phyloP scores from a whole-genome alignment of 1,140 invertebrate species.

The Temnothorax curvispinosus region DNA sequence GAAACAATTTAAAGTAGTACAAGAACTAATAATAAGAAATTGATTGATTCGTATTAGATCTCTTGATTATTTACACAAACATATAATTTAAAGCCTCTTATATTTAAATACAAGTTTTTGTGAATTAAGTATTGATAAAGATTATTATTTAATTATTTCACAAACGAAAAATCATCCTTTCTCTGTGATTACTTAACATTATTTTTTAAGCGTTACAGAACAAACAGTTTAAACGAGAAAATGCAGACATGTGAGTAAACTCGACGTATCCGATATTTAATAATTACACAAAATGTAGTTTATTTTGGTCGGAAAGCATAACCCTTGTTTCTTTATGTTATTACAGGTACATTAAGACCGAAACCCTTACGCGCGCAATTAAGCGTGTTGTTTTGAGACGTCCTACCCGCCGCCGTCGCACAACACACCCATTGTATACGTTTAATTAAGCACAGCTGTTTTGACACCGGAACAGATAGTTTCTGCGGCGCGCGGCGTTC shows the following conservation, averaged over 20 bases:
- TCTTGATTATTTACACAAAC: neutral
- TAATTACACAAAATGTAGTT: neutral
- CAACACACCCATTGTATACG: conserved; percentile 72
- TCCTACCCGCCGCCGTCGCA: conserved; percentile 9
- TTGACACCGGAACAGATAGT: conserved; percentile 81
- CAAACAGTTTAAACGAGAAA: neutral
- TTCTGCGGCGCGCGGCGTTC: conserved; percentile 76
- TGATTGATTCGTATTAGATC: neutral
- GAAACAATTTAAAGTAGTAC: neutral
- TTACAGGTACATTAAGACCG: conserved; percentile 43
- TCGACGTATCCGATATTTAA: neutral
- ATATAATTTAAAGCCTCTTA: neutral
- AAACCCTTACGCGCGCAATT: conserved; percentile 50
- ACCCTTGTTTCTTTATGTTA: conserved; percentile 29
- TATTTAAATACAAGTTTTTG: neutral
- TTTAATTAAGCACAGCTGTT: conserved; percentile 84
- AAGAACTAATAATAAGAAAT: neutral
- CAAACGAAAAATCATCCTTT: neutral
- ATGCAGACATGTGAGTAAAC: too few species aligned
- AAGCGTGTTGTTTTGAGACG: conserved; percentile 64
- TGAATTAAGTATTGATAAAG: neutral
- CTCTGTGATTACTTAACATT: neutral
- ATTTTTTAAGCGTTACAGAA: neutral
- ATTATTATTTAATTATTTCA: neutral
- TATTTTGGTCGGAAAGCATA: neutral